Percentiles rank a stretch among this genome's conserved stretches.
Evolutionary conservation across 2,888 invertebrate genomes (phyloP).

Genomic region (Ornithoptera alexandrae): DNA sequence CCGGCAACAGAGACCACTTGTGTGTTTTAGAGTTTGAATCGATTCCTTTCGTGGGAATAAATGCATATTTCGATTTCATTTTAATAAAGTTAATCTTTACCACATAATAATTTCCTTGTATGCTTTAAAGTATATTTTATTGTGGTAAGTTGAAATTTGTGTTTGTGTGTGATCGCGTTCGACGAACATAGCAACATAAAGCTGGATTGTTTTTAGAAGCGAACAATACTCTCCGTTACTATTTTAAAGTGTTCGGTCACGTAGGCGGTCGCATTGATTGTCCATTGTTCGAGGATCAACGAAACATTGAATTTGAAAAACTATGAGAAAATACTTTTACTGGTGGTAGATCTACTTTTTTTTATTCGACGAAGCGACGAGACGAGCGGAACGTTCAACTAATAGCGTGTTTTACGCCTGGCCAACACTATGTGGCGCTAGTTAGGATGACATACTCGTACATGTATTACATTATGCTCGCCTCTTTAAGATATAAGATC

Average conservation of each 20-base stretch:
- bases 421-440: no score
- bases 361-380: no score
- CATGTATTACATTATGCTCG: no score
- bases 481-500: no score
- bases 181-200: constrained; percentile 7
- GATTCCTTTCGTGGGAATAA: no score
- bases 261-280: constrained; percentile 24
- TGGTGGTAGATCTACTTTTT: not conserved
- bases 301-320: constrained; percentile 21
- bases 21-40: no score
- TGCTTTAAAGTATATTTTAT: not conserved
- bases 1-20: no score
- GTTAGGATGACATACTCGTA: no score
- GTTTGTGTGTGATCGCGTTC: constrained; percentile 7
- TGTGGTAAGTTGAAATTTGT: not conserved
- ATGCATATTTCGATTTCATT: not conserved
- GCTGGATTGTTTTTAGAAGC: constrained; percentile 14
- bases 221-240: constrained; percentile 35
- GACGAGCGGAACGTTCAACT: no score
- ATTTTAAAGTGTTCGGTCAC: constrained; percentile 34
- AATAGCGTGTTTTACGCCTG: no score
- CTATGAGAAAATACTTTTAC: constrained; percentile 24
- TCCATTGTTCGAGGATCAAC: constrained; percentile 25
- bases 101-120: not conserved
- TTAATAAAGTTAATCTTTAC: not conserved